Conservation (phyloP, 2,888 invertebrate genomes). For the Microctonus brassicae region DNA sequence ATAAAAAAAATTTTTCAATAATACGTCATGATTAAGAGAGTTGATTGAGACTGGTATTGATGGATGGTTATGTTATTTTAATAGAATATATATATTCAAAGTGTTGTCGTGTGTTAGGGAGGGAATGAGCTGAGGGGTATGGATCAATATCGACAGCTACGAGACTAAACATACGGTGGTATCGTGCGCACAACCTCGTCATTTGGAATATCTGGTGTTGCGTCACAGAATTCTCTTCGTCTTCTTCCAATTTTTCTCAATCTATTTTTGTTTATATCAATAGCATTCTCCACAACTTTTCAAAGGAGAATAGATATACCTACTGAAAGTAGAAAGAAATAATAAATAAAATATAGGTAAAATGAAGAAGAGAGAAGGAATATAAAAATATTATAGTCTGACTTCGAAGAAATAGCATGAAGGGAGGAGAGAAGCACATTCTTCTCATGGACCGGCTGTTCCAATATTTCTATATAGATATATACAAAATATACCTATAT, state of each 20-base stretch:
- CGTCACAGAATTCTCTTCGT: not conserved
- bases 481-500: too few species aligned
- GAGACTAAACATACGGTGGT: not conserved
- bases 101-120: not conserved
- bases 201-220: conserved; percentile 12
- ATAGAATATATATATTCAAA: not conserved
- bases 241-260: not conserved
- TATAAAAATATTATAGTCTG: not conserved
- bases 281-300: not conserved
- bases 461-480: too few species aligned
- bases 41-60: not conserved
- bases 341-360: not conserved
- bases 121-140: conserved; percentile 45
- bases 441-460: conserved; percentile 2
- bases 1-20: too few species aligned
- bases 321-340: not conserved
- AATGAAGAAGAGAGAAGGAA: not conserved
- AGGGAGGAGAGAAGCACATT: not conserved
- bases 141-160: conserved; percentile 51
- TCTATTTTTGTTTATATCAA: not conserved
- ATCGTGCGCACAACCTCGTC: conserved; percentile 15
- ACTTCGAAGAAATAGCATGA: not conserved
- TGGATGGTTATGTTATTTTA: not conserved
- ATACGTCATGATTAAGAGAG: not conserved
- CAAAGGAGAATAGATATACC: not conserved